Conservation (phyloP, 2,888 invertebrate genomes). For the Drosophila borborema region DNA sequence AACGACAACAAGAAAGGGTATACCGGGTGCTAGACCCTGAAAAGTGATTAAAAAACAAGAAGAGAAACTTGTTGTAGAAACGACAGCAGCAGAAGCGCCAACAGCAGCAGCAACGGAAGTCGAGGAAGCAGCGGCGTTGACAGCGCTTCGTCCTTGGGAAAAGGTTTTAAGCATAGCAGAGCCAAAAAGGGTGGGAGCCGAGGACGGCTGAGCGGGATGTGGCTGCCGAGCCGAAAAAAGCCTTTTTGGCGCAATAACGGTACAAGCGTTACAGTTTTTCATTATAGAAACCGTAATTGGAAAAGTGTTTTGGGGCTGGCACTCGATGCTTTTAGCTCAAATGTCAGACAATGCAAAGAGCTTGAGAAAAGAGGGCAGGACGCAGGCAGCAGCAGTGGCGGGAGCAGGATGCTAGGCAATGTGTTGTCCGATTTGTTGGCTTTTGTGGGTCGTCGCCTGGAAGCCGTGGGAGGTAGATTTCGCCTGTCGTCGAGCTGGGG, state of each 20-base stretch:
- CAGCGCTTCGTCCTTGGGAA: slow-evolving; percentile 60
- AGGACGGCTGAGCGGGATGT: not conserved
- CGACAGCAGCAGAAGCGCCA: slow-evolving; percentile 18
- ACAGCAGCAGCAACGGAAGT: slow-evolving; percentile 12
- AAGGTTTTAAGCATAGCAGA: slow-evolving; percentile 36
- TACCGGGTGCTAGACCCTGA: slow-evolving; percentile 74
- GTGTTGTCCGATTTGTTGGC: slow-evolving; percentile 78
- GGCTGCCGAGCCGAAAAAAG: slow-evolving; percentile 32
- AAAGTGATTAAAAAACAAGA: slow-evolving; percentile 76
- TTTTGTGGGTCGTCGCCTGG: slow-evolving; percentile 45
- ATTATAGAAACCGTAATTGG: slow-evolving; percentile 77
- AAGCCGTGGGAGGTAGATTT: not conserved
- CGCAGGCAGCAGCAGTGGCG: not conserved
- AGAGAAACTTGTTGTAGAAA: slow-evolving; percentile 68
- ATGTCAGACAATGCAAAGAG: slow-evolving; percentile 66
- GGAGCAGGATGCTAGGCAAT: slow-evolving; percentile 45
- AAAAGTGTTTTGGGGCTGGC: slow-evolving; percentile 78
- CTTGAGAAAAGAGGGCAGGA: not conserved
- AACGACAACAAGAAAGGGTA: slow-evolving; percentile 21
- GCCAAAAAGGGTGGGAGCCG: not conserved
- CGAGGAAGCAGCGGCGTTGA: slow-evolving; percentile 39
- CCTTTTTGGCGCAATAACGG: slow-evolving; percentile 61
- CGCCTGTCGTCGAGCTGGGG: not conserved
- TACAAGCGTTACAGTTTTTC: slow-evolving; percentile 72
- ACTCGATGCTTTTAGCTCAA: slow-evolving; percentile 80